Evolutionary conservation across 1,140 invertebrate species (phyloP).

Genomic region (Cotesia chilonis): DNA sequence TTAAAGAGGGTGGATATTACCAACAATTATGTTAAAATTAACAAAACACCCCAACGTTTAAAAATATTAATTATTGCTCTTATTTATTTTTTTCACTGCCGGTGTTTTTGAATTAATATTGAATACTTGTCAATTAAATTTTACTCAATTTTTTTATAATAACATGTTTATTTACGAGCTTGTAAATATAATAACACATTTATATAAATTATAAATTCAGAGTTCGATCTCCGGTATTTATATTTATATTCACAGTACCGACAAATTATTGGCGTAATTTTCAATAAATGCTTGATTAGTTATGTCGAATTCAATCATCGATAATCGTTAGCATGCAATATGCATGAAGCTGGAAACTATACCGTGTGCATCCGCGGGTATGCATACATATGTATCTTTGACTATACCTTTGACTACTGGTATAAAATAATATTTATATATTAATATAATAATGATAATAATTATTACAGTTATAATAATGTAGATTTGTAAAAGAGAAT

Average conservation of each 20-base stretch:
- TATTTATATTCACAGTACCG: not conserved
- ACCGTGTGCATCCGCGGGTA: conserved; percentile 5
- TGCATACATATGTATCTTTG: not conserved
- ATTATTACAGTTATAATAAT: not conserved
- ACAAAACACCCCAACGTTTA: too few species aligned
- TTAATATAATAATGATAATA: not conserved
- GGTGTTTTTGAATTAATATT: too few species aligned
- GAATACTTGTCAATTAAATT: too few species aligned
- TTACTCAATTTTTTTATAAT: too few species aligned
- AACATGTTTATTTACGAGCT: not conserved
- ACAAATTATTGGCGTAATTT: conserved; percentile 27
- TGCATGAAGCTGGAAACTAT: conserved; percentile 25
- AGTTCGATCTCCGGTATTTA: not conserved
- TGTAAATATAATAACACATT: not conserved
- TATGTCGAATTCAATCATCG: conserved; percentile 2
- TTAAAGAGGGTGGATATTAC: too few species aligned
- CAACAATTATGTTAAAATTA: too few species aligned
- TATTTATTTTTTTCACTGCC: too few species aligned
- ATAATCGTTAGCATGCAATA: conserved; percentile 16
- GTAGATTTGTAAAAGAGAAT: not conserved
- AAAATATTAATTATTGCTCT: too few species aligned
- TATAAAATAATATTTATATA: not conserved
- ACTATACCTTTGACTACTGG: too few species aligned
- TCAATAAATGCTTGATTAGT: conserved; percentile 20
- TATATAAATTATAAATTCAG: not conserved